A percentile compares a stretch with the other conserved stretches of the same genome.
phyloP scores from a whole-genome alignment of 2,797 vertebrate genomes.

The Silurus aristotelis region DNA sequence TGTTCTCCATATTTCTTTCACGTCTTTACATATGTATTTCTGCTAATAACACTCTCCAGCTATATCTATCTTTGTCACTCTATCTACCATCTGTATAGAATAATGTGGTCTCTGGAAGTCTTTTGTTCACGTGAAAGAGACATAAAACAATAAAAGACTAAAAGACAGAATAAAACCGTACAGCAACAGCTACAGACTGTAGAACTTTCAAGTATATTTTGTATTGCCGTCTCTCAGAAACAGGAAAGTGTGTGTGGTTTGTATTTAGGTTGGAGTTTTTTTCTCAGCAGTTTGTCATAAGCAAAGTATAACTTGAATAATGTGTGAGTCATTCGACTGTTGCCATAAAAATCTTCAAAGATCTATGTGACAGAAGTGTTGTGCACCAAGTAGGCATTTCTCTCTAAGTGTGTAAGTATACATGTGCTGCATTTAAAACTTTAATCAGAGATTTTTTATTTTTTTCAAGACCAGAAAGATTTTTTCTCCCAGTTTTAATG shows the following conservation, averaged over 20 bases:
- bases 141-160: not conserved
- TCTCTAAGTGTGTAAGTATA: not conserved
- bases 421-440: not conserved
- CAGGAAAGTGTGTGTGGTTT: not conserved
- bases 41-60: no score
- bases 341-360: not conserved
- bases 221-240: not conserved
- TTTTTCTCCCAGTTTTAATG: not conserved
- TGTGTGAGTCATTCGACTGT: not conserved
- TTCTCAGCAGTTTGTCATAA: not conserved
- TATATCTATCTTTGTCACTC: no score
- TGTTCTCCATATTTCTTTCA: no score
- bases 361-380: not conserved
- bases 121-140: not conserved
- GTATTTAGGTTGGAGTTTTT: not conserved
- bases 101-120: not conserved
- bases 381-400: not conserved
- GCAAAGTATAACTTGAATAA: not conserved
- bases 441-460: not conserved
- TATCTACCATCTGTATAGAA: not conserved
- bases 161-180: not conserved
- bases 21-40: no score
- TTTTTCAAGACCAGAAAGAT: not conserved
- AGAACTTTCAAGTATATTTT: not conserved
- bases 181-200: conserved; percentile 6